Evolutionary conservation across 2,888 invertebrate species (phyloP), one percentile per base, ranked within the genome.

Genomic region (Heliconius erato): DNA sequence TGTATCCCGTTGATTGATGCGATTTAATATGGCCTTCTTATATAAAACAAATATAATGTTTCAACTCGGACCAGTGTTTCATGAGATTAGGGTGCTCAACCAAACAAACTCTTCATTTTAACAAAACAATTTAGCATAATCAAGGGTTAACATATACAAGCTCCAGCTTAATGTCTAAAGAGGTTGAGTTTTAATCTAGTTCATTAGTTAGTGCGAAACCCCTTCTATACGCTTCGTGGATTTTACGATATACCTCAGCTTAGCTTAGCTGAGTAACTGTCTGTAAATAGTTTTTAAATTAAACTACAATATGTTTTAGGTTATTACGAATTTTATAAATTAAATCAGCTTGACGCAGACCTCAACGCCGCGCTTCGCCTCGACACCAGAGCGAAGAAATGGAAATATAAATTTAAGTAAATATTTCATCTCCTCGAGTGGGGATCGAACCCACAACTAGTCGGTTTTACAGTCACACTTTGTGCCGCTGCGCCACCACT

Each of bases 191-290:
- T 76, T 63, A 76, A 76, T 76, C 76, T 76, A 9, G 35, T 76
- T 76, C 59, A 76, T 76, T 76, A 63, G 76, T 63, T 76, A 63
- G 76, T 76, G 59, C n/a, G 76, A 76, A 76, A 63, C 76, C 76
- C 32, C 76, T 63, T 35, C 16, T 63, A 35, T n/a, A 74, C 74
- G 74, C 35, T 63, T n/a, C 54, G 59, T 76, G 35, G n/a, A 76
- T 35, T 74, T 59, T 35, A 74, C 59, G n/a, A 35, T n/a, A 59
- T 49, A 49, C 28, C 44, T 35, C n/a, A 59, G 74, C 67, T 68
- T 78, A 78, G 23, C 23, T 16, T 78, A 78, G 23, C 23, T 16
- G 68, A 79, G 32, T 68, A n/a, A 44, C n/a, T 44, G n/a, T 49
- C 7, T 28, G n/a, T 59, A 63, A 59, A 74, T 63, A 74, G 32